Base-by-base conservation (phyloP, 2,888 invertebrate genomes). In the Hipparchia sbordonii region DNA sequence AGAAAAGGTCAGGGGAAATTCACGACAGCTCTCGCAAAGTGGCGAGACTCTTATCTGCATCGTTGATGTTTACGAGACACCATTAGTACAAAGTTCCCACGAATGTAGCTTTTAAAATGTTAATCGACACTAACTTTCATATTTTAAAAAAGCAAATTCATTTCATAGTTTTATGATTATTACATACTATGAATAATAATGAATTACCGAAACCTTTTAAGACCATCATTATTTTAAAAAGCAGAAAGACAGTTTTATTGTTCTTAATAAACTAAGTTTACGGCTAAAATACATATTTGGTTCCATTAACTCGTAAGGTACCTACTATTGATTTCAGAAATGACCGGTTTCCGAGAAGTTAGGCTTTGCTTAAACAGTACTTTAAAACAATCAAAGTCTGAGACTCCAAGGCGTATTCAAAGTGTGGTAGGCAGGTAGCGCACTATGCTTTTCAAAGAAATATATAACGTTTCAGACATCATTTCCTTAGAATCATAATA, bases 1-100 rank as follows among this genome's bases (percentile, higher is more conserved):
- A 52, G 45, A 85, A 89, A 92, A 92, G 92, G 92, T 91, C 92
- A 91, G 86, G 89, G 90, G 81, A 84, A 87, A 82, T 52, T 65
- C 12, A 51, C 63, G 59, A 5, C 23, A 23, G 23, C 33, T 10
- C 59, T 59, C 2, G 1, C 57, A 9, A 3, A 23, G 13, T 0
- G 57, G 10, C 2, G 13, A 23, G 23, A 23, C 13, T 57, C 23
- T 13, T 56, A 56, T 13, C 60, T 45, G 60, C 60, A 61, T 45
- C 45, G 45, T 61, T 45, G 12, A 48, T 0, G 48, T 48, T 48
- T 48, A 6, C 48, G 8, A 8, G 48, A 48, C 6, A 48, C 8
- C 48, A 48, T 39, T 5, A 39, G 5, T 39, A 39, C 39, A 39
- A 39, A 39, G 39, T 39, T 39, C 39, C 39, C 39, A 39, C 39